Percentiles rank a stretch among this genome's conserved stretches.
Conservation (phyloP, 2,113 vertebrate species). For the Nasalis larvatus region DNA sequence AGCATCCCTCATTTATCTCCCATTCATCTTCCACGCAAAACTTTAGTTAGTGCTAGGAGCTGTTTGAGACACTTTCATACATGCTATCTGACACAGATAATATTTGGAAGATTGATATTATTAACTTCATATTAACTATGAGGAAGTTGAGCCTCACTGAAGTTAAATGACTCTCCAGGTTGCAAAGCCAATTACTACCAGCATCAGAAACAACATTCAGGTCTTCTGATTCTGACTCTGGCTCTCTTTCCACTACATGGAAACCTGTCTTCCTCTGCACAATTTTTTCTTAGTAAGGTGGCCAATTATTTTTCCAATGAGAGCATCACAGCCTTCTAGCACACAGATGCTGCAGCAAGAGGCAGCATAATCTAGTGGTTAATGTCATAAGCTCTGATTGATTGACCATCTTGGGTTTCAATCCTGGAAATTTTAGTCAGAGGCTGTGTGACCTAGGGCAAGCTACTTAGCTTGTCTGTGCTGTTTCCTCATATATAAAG, state of each 20-base stretch:
- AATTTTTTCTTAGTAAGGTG: background rate
- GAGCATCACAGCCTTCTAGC: background rate
- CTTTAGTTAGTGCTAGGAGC: background rate
- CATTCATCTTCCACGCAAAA: background rate
- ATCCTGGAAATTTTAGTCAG: background rate
- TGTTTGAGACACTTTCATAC: background rate
- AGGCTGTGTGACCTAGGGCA: background rate
- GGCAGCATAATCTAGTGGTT: background rate
- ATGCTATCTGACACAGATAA: background rate
- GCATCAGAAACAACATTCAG: background rate
- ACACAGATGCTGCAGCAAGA: fast-evolving
- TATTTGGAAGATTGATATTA: background rate
- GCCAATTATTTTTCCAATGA: background rate
- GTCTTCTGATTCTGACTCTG: background rate
- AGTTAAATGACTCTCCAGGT: background rate
- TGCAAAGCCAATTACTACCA: background rate
- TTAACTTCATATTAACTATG: background rate
- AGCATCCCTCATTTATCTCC: background rate
- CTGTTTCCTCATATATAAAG: background rate
- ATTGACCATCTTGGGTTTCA: background rate
- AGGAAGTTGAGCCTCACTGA: background rate
- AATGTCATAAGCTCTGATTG: background rate
- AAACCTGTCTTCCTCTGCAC: background rate
- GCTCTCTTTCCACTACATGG: background rate
- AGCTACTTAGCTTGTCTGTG: background rate